A percentile compares a stretch with the other conserved stretches of the same genome.
Conservation (phyloP, 2,113 vertebrate species). For the Galeopterus variegatus region DNA sequence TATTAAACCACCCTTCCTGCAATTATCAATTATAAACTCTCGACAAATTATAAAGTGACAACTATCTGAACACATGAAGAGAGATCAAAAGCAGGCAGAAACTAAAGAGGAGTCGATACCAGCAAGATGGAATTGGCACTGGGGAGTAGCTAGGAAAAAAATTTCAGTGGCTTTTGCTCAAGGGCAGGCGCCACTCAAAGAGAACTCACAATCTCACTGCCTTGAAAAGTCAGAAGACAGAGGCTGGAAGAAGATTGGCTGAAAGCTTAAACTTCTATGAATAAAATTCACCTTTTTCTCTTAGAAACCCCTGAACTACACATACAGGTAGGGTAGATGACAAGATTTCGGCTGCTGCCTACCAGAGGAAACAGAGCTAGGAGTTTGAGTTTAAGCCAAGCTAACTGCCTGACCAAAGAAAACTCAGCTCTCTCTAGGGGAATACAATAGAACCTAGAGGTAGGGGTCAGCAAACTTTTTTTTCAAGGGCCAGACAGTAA, state of each 20-base stretch:
- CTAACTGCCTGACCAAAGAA: background rate
- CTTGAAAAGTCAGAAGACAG: background rate
- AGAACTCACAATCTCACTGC: background rate
- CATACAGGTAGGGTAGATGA: background rate
- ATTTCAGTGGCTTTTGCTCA: background rate
- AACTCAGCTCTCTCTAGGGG: background rate
- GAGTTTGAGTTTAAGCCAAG: background rate
- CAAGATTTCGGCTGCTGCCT: background rate
- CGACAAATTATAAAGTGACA: background rate
- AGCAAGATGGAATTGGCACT: background rate
- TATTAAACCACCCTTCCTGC: background rate
- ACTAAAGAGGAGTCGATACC: background rate
- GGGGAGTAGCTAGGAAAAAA: background rate
- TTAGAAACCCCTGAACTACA: background rate
- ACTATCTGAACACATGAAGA: background rate
- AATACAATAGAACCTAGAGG: slow-evolving; percentile 14
- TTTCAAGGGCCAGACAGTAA: background rate
- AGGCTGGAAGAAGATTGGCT: background rate
- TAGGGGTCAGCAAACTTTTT: background rate
- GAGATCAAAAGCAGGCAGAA: background rate
- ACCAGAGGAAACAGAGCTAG: background rate
- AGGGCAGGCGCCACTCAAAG: background rate
- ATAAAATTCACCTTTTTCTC: background rate
- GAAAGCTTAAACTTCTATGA: background rate
- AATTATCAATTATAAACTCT: background rate